Percentiles rank a stretch among this genome's conserved stretches.
phyloP scores from a whole-genome alignment of 2,888 invertebrate genomes.

The Dioctria linearis region DNA sequence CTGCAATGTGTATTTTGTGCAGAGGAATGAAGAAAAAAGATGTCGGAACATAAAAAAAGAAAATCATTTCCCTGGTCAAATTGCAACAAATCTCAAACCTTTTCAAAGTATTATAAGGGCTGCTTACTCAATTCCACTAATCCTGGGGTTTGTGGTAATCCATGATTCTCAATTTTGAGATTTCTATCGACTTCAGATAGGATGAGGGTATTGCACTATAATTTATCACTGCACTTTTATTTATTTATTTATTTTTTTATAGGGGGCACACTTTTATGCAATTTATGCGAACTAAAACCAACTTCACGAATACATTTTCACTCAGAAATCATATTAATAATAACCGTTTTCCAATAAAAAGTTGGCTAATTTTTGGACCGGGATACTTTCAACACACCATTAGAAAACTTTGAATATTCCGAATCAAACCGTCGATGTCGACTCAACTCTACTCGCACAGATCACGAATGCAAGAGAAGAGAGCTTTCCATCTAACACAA shows the following conservation, averaged over 20 bases:
- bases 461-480: conserved; percentile 49
- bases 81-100: conserved; percentile 15
- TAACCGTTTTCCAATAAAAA: conserved; percentile 20
- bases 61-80: neutral
- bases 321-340: conserved; percentile 8
- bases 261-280: conserved; percentile 19
- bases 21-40: conserved; percentile 50
- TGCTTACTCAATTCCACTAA: conserved; percentile 36
- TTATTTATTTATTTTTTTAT: neutral
- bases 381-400: conserved; percentile 33
- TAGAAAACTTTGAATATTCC: conserved; percentile 43
- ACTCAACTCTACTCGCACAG: conserved; percentile 52
- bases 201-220: neutral
- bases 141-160: conserved; percentile 38
- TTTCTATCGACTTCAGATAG: conserved; percentile 22
- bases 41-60: conserved; percentile 47
- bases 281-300: neutral
- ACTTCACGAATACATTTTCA: conserved; percentile 43
- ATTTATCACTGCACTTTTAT: conserved; percentile 29
- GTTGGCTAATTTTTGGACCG: conserved; percentile 33
- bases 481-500: conserved; percentile 29
- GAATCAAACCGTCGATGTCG: conserved; percentile 52
- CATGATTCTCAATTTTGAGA: conserved; percentile 25
- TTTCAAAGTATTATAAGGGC: neutral
- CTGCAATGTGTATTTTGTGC: conserved; percentile 8